Conservation (phyloP, 1,140 invertebrate genomes). For the Sitobion miscanthi region DNA sequence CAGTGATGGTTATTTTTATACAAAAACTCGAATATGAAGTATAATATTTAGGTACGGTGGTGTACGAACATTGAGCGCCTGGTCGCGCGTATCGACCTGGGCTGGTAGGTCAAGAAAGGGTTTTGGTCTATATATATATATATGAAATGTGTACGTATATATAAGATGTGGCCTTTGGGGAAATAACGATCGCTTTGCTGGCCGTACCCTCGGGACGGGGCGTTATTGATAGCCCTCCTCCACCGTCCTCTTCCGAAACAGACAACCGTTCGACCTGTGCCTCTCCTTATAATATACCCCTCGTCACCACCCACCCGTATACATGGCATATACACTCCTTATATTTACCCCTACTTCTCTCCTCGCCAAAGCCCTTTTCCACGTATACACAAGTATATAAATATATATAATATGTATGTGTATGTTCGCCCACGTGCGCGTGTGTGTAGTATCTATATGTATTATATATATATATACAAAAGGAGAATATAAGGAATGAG, state of each 20-base stretch:
- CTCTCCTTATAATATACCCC: not conserved
- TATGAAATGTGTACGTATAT: not conserved
- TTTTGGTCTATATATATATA: not conserved
- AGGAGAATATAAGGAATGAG: not conserved
- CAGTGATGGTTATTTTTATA: not conserved
- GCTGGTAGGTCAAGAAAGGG: constrained; percentile 40
- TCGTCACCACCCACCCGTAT: not conserved
- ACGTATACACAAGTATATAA: not conserved
- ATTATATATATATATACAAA: not conserved
- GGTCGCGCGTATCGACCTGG: not conserved
- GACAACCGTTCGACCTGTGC: not conserved
- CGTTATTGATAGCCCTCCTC: constrained; percentile 53
- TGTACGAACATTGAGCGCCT: not conserved
- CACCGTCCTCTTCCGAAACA: not conserved
- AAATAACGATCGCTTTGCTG: constrained; percentile 55
- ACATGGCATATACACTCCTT: not conserved
- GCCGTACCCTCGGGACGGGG: constrained; percentile 33
- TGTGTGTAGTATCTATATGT: not conserved
- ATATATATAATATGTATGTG: not conserved
- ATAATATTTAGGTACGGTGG: not conserved
- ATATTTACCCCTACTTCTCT: not conserved
- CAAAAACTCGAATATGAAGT: not conserved
- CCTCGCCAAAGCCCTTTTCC: not conserved
- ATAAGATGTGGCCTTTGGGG: constrained; percentile 40
- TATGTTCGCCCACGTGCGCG: not conserved